These are phyloP conservation scores for Carassius gibelio DNA, from an alignment of 2,113 vertebrate genomes.

Conservation along the genomic window DNA sequence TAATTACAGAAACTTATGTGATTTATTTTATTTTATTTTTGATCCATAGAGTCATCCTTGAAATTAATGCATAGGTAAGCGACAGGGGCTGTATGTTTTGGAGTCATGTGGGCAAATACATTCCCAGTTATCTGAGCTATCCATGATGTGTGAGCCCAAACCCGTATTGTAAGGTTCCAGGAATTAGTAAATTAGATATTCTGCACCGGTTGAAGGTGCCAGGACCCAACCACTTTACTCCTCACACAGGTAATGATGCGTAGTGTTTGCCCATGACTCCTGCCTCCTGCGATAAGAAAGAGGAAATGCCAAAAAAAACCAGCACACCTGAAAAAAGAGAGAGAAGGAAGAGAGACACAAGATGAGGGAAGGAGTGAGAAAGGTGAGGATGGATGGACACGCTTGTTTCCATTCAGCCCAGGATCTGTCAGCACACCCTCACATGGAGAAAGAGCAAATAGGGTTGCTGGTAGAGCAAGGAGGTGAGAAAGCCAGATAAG, in stretches of 20 bases:
- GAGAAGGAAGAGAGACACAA: neutral
- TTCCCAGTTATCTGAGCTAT: slow-evolving; percentile 22
- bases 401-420: slow-evolving; percentile 36
- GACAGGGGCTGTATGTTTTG: slow-evolving; percentile 2
- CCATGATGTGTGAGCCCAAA: neutral
- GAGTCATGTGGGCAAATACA: slow-evolving; percentile 2
- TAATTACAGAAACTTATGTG: too few relatives aligned
- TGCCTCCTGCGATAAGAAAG: slow-evolving; percentile 59
- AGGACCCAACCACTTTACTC: slow-evolving; percentile 54
- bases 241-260: slow-evolving; percentile 66
- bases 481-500: neutral
- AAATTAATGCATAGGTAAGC: neutral
- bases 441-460: slow-evolving; percentile 9
- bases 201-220: slow-evolving; percentile 56
- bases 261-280: slow-evolving; percentile 56
- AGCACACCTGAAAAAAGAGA: slow-evolving; percentile 11
- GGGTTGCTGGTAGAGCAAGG: too few relatives aligned
- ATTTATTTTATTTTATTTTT: too few relatives aligned
- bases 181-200: slow-evolving; percentile 46
- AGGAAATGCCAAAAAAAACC: slow-evolving; percentile 41
- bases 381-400: slow-evolving; percentile 50
- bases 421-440: slow-evolving; percentile 51
- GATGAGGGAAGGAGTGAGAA: slow-evolving; percentile 26
- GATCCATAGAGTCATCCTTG: neutral
- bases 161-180: neutral